Percentiles rank a stretch among this genome's conserved stretches.
phyloP scores from a whole-genome alignment of 2,888 invertebrate genomes.

The Phymatocera aterrima region DNA sequence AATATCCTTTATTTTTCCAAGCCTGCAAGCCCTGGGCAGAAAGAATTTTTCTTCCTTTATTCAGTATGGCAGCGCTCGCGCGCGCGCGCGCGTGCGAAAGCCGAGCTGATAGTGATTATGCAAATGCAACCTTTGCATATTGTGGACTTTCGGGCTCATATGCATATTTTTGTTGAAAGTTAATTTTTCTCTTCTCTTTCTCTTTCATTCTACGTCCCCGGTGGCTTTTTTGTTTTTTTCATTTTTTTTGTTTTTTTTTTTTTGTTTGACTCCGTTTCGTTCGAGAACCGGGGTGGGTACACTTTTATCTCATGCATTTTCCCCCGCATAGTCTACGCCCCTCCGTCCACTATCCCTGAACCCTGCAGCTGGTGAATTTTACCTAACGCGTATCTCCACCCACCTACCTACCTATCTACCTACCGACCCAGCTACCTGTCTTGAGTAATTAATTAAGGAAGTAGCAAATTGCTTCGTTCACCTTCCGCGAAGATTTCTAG shows the following conservation, averaged over 20 bases:
- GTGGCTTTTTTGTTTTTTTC: not conserved
- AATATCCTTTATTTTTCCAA: not conserved
- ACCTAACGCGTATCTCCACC: constrained; percentile 11
- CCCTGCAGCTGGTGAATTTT: not conserved
- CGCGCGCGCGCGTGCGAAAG: constrained; percentile 25
- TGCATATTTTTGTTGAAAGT: constrained; percentile 42
- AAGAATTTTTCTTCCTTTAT: constrained; percentile 24
- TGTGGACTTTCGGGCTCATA: constrained; percentile 41
- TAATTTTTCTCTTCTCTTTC: not conserved
- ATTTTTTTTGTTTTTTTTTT: not conserved
- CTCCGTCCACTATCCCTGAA: too few relatives aligned
- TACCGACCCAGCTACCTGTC: not conserved
- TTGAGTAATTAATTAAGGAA: constrained; percentile 42
- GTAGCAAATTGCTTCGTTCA: constrained; percentile 42
- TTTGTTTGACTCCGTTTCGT: not conserved
- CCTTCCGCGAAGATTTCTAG: constrained; percentile 32
- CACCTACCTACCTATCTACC: constrained; percentile 3
- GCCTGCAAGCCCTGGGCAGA: not conserved
- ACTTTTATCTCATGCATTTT: constrained; percentile 18
- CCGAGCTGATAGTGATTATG: constrained; percentile 42
- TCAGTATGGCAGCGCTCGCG: not conserved
- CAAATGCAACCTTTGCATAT: constrained; percentile 43
- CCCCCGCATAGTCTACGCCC: too few relatives aligned
- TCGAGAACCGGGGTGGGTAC: not conserved
- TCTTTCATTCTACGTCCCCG: not conserved